phyloP scores from a whole-genome alignment of 1,140 invertebrate species.

The Copidosoma floridanum region DNA sequence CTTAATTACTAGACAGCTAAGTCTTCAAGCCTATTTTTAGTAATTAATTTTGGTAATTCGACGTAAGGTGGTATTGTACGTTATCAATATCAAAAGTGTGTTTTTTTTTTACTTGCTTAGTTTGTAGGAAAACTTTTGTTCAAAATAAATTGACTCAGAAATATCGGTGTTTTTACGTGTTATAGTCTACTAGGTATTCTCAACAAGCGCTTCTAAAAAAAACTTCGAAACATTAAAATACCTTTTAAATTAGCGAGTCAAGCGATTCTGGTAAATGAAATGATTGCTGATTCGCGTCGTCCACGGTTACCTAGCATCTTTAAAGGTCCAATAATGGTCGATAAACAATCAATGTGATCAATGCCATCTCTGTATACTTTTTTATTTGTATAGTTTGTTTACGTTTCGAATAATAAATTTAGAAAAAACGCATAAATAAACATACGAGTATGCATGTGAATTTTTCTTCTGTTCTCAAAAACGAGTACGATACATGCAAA shows the following conservation, averaged over 20 bases:
- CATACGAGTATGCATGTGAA: too few species aligned
- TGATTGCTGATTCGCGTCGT: conserved; percentile 3
- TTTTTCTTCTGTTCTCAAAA: conserved; percentile 12
- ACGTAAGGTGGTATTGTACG: too few species aligned
- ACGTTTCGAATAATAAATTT: too few species aligned
- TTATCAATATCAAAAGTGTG: too few species aligned
- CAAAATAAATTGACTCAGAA: conserved; percentile 9
- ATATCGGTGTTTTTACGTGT: conserved; percentile 21
- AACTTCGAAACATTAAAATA: background rate
- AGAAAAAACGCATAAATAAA: too few species aligned
- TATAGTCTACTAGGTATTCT: conserved; percentile 6
- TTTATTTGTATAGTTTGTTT: too few species aligned
- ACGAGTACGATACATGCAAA: conserved; percentile 19
- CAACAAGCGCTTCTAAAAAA: background rate
- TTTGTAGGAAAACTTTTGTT: conserved; percentile 19
- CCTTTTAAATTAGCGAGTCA: conserved; percentile 2
- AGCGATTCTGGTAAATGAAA: background rate
- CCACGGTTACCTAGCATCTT: conserved; percentile 1
- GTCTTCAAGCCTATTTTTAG: background rate
- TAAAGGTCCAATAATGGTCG: too few species aligned
- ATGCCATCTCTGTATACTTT: too few species aligned
- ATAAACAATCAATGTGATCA: too few species aligned
- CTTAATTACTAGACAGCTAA: conserved; percentile 6
- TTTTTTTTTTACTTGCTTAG: conserved; percentile 24
- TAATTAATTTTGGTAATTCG: too few species aligned